Percentiles rank a stretch among this genome's conserved stretches.
phyloP scores from a whole-genome alignment of 2,888 invertebrate genomes.

The Linnaemya tessellans region DNA sequence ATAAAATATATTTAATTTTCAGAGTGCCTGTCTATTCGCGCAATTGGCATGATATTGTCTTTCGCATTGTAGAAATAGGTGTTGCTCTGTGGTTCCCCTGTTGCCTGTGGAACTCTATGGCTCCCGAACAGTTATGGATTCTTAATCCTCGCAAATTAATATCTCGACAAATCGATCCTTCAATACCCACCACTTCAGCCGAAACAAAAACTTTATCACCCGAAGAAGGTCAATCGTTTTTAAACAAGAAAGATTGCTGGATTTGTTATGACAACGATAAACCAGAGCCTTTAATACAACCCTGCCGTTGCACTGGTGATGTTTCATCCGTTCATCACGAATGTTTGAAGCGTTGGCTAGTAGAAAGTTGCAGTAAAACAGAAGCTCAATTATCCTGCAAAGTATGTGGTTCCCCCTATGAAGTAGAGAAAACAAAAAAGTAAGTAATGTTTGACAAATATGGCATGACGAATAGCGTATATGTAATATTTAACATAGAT shows the following conservation, averaged over 20 bases:
- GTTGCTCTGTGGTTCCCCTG: slow-evolving; percentile 98
- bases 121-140: slow-evolving; percentile 96
- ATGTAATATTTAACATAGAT: too few relatives aligned
- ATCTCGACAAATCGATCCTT: slow-evolving; percentile 86
- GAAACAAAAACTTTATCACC: slow-evolving; percentile 82
- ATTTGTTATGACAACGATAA: slow-evolving; percentile 95
- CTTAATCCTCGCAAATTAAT: slow-evolving; percentile 94
- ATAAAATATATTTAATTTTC: slow-evolving; percentile 49
- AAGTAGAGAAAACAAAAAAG: slow-evolving; percentile 90
- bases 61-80: slow-evolving; percentile 95
- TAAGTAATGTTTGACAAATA: slow-evolving; percentile 76
- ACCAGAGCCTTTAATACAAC: slow-evolving; percentile 92
- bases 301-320: slow-evolving; percentile 95
- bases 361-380: slow-evolving; percentile 91
- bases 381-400: slow-evolving; percentile 90
- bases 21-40: slow-evolving; percentile 94
- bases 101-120: slow-evolving; percentile 97
- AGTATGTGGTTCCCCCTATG: slow-evolving; percentile 93
- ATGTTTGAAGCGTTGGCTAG: slow-evolving; percentile 94
- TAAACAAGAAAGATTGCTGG: slow-evolving; percentile 92
- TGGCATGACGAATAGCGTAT: too few relatives aligned
- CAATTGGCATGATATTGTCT: slow-evolving; percentile 96
- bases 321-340: slow-evolving; percentile 96
- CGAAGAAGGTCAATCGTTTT: slow-evolving; percentile 85
- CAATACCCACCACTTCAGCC: slow-evolving; percentile 83